Base-by-base conservation (phyloP, 2,113 vertebrate species). In the Plecturocebus donacophilus region DNA sequence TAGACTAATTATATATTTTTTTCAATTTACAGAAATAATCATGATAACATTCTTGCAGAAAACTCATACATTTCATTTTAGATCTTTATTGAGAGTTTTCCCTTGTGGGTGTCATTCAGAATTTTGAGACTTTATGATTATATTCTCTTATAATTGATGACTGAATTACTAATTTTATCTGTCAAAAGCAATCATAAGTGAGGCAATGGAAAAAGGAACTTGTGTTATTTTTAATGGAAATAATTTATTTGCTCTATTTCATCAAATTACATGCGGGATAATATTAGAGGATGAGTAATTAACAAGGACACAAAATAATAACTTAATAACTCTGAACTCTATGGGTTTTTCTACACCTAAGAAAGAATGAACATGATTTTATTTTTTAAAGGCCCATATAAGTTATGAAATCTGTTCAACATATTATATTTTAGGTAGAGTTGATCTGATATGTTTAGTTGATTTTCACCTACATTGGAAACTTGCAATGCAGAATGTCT, bases 271-370 rank as follows among this genome's bases (percentile, higher is more conserved):
- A 76, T 92, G 38, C 38, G 95, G 64, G 21, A 96, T 93, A 79
- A 89, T 82, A 83, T 94, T 87, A 81, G 16, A 91, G 38, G 38
- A 88, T 89, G 47, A 93, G 89, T 95, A 96, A 91, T 96, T 97
- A 92, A 94, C 16, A 94, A 86, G n/a, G 52, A 79, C 17, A 80
- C 27, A 83, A 86, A 84, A 42, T 97, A 90, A 88, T 94, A 80
- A 40, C 5, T 94, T 42, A 94, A 89, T 86, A 93, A 86, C 66
- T 79, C 8, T 79, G 30, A 93, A 96, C 4, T 95, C 45, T 68
- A 5, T 73, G 32, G 6, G 66, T 64, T 91, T 20, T 87, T 90
- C 70, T 94, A 80, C 9, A 91, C 77, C 23, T 23, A 94, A 80
- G 79, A 93, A 97, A 79, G 45, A 94, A 95, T 54, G 80, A 92